Evolutionary conservation across 2,113 vertebrate genomes (phyloP).

Genomic region (Chinchilla lanigera): DNA sequence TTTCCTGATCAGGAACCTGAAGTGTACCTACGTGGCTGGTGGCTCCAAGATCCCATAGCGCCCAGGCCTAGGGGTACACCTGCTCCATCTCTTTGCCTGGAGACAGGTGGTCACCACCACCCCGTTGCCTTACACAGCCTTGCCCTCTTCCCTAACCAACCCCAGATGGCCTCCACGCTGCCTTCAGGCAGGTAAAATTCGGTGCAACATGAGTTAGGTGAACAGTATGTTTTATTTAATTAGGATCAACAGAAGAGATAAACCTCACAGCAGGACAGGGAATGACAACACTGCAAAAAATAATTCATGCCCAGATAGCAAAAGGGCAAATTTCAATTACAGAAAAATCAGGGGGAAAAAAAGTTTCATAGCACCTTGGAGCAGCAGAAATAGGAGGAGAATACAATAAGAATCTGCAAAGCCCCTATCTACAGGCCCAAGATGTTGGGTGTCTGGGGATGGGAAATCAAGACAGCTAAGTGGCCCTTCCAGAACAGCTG

Average conservation of each 20-base stretch:
- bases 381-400: background rate
- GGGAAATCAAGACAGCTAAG: background rate
- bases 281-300: slow-evolving; percentile 86
- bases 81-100: background rate
- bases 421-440: slow-evolving; percentile 59
- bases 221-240: slow-evolving; percentile 89
- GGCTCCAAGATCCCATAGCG: background rate
- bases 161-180: slow-evolving; percentile 62
- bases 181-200: slow-evolving; percentile 85
- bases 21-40: background rate
- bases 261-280: slow-evolving; percentile 86
- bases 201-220: slow-evolving; percentile 76
- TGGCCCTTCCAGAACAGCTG: background rate
- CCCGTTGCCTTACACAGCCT: slow-evolving; percentile 33
- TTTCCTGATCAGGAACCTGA: slow-evolving; percentile 24
- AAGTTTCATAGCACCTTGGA: slow-evolving; percentile 75
- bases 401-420: slow-evolving; percentile 46
- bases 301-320: slow-evolving; percentile 86
- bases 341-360: slow-evolving; percentile 74
- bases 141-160: slow-evolving; percentile 65
- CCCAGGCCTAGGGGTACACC: background rate
- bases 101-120: background rate
- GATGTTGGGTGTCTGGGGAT: background rate
- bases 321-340: slow-evolving; percentile 88
- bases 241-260: slow-evolving; percentile 88